These are phyloP conservation scores for Phaethornis superciliosus DNA, from an alignment of 2,113 vertebrate genomes.

Conservation along the genomic window DNA sequence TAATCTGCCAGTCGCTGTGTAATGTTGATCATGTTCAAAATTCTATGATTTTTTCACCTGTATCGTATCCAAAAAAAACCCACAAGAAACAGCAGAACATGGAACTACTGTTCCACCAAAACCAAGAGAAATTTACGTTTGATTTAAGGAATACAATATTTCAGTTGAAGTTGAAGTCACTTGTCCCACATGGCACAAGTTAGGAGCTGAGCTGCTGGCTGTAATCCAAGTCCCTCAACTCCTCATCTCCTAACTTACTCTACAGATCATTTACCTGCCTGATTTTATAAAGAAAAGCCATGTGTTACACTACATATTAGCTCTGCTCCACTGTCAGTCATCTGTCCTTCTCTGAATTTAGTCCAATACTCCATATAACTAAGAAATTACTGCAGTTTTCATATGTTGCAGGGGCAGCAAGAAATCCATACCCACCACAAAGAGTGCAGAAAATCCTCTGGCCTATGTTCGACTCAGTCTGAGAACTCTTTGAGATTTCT, in stretches of 20 bases:
- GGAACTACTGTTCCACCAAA: not conserved
- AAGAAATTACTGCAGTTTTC: not conserved
- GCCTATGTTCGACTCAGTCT: not conserved
- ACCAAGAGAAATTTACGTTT: not conserved
- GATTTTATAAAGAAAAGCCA: not conserved
- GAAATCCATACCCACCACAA: not conserved
- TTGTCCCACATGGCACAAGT: not conserved
- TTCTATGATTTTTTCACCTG: not conserved
- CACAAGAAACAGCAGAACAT: not conserved
- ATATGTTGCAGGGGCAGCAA: not conserved
- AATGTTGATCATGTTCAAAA: not conserved
- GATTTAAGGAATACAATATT: slow-evolving; percentile 25
- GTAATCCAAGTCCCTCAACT: not conserved
- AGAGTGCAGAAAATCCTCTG: not conserved
- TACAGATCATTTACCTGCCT: not conserved
- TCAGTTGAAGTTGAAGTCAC: not conserved
- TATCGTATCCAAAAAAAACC: not conserved
- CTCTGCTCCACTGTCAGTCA: not conserved
- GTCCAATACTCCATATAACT: not conserved
- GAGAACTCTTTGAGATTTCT: not conserved
- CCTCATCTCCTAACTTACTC: not conserved
- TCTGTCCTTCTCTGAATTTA: not conserved
- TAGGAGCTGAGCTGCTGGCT: not conserved
- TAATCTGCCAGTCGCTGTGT: not conserved
- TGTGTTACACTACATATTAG: not conserved